These are phyloP conservation scores for Chromobotia macracanthus DNA, from an alignment of 2,797 vertebrate genomes.

Conservation along the genomic window DNA sequence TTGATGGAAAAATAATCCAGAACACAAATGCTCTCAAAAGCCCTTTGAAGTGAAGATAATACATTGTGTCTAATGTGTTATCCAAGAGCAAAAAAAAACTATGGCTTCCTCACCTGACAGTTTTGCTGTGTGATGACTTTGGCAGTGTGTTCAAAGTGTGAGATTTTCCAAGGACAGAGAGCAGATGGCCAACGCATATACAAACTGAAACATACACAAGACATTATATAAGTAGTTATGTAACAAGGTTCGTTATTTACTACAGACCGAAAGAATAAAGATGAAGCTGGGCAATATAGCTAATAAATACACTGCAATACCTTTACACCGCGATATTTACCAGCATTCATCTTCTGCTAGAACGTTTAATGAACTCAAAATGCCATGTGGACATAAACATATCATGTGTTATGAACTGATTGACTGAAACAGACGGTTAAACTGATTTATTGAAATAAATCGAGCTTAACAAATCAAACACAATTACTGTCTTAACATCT, in stretches of 20 bases:
- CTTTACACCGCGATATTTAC: background rate
- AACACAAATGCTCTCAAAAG: conserved; percentile 20
- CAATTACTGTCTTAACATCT: too few species aligned
- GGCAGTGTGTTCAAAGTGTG: conserved; percentile 34
- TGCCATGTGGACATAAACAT: too few species aligned
- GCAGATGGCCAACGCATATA: background rate
- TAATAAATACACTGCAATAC: background rate
- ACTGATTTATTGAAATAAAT: too few species aligned
- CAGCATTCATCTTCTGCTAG: too few species aligned
- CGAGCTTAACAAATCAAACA: too few species aligned
- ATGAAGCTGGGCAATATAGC: background rate
- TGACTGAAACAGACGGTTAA: too few species aligned
- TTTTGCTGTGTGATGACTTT: conserved; percentile 5
- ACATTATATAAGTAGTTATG: background rate
- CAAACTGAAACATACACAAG: background rate
- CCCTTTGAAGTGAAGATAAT: conserved; percentile 40
- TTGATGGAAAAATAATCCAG: conserved; percentile 36
- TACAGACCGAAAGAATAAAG: background rate
- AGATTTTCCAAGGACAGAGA: conserved; percentile 1
- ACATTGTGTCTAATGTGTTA: conserved; percentile 32
- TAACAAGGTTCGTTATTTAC: background rate
- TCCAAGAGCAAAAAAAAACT: conserved; percentile 16
- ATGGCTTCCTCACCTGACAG: background rate
- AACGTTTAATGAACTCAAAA: too few species aligned
- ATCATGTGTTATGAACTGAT: too few species aligned